Base-by-base conservation (phyloP, 30 jellyfish, hydroid and myxozoan species). In the Pseudorhiza aurosa region DNA sequence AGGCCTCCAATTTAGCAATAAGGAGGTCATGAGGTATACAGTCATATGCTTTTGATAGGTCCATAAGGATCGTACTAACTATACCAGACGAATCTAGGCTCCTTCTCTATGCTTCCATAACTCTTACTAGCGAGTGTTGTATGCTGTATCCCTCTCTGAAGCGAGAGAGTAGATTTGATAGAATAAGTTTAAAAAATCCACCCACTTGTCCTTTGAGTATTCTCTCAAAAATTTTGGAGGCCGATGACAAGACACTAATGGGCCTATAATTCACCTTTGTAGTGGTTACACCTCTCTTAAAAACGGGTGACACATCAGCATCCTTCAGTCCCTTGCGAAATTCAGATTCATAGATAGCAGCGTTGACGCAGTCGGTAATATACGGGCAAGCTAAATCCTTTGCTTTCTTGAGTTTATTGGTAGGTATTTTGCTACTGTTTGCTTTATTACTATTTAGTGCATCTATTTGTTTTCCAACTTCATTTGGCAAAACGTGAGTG, bases 11-110 rank as follows among this genome's bases (percentile, higher is more conserved):
- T 72, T 72, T 72, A 18, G 85, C 74, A 10, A 58, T 76, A 27
- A 73, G 87, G 87, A 73, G 75, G 76, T 73, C 76, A 51, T 47
- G 63, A 0, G 87, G 74, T 76, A 73, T 76, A 30, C 87, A 73
- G 87, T 73, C 87, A 44, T 73, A 73, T 0, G 87, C 75, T 58
- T 76, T 72, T 56, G 89, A 76, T 57, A 76, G 26, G 68, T 76
- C 79, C 89, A 76, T 76, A 0, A 58, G 89, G 17, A 76, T 76
- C 15, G 89, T 58, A 15, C 81, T 81, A 24, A 76, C 89, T 30
- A 44, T 72, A 25, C 85, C 85, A 9, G 75, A 45, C 17, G 85
- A 27, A 59, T 72, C 85, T 29, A 72, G 46, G 57, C 75, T 45
- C 25, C 74, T 46, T 55, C 74, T 72, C 76, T 55, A 72, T 72